Conservation (phyloP, 2,113 vertebrate species). For the Jacana jacana region DNA sequence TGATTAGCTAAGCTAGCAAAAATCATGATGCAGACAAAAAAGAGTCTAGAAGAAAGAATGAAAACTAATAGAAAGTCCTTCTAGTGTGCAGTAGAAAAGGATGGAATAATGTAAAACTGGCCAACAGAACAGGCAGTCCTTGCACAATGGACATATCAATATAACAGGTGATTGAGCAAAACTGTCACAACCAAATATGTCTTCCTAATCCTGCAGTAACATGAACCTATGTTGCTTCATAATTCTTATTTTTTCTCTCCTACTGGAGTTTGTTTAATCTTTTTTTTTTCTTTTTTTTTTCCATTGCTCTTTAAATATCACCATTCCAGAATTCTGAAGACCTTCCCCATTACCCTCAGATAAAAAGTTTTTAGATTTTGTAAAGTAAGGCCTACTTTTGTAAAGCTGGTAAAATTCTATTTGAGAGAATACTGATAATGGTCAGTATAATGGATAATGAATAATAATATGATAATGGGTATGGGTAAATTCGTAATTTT, state of each 20-base stretch:
- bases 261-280: no score
- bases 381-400: neutral
- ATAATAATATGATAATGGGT: neutral
- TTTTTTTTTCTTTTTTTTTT: neutral
- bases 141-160: no score
- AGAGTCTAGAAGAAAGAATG: neutral
- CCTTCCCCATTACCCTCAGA: neutral
- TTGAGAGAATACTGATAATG: neutral
- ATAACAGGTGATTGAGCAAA: neutral
- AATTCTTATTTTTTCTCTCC: neutral
- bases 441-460: neutral
- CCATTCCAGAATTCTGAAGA: neutral
- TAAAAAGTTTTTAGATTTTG: neutral
- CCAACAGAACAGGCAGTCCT: neutral
- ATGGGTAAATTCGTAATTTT: neutral
- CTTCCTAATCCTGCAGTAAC: neutral
- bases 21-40: neutral
- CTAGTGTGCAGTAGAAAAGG: neutral
- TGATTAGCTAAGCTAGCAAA: neutral
- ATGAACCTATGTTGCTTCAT: neutral
- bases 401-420: neutral
- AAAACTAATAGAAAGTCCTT: neutral
- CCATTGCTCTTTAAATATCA: neutral
- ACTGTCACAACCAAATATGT: neutral
- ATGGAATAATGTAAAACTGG: neutral